A percentile compares a stretch with the other conserved stretches of the same genome.
These are phyloP conservation scores for Salminus brasiliensis DNA, from an alignment of 2,113 vertebrate genomes.

Conservation along the genomic window DNA sequence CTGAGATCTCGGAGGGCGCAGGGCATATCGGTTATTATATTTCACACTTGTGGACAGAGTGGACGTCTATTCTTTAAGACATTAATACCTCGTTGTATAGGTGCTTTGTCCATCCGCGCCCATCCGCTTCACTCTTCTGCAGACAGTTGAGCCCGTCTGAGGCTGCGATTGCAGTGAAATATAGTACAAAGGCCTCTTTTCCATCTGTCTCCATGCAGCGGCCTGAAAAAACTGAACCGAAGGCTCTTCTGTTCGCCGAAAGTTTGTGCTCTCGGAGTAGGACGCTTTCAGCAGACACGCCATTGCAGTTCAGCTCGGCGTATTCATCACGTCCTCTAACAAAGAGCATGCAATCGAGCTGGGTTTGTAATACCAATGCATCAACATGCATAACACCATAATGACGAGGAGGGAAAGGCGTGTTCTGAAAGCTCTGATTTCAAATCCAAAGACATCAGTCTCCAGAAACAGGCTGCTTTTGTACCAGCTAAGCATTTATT, in stretches of 20 bases:
- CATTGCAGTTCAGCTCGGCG: conserved; percentile 17
- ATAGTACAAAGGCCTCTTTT: conserved; percentile 4
- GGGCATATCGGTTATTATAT: neutral
- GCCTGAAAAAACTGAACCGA: neutral
- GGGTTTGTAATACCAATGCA: conserved; percentile 37
- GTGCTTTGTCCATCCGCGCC: neutral
- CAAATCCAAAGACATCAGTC: conserved; percentile 35
- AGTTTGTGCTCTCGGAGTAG: conserved; percentile 27
- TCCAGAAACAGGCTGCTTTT: conserved; percentile 53
- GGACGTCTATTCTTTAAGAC: neutral
- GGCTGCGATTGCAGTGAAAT: neutral
- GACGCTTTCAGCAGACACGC: conserved; percentile 20
- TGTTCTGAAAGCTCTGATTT: conserved; percentile 31
- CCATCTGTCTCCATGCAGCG: neutral
- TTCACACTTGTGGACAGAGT: neutral
- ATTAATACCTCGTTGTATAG: neutral
- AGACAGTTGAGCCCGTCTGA: neutral
- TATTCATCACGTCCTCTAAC: conserved; percentile 38
- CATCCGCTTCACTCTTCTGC: neutral
- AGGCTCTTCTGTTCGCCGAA: conserved; percentile 19
- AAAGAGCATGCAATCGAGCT: conserved; percentile 38
- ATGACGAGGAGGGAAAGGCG: conserved; percentile 5
- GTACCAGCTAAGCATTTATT: conserved; percentile 35
- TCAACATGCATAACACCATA: conserved; percentile 27
- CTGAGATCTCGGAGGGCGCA: neutral